Evolutionary conservation across 2,113 vertebrate genomes (phyloP), one percentile per base, ranked within the genome.

Genomic region (Carlito syrichta): DNA sequence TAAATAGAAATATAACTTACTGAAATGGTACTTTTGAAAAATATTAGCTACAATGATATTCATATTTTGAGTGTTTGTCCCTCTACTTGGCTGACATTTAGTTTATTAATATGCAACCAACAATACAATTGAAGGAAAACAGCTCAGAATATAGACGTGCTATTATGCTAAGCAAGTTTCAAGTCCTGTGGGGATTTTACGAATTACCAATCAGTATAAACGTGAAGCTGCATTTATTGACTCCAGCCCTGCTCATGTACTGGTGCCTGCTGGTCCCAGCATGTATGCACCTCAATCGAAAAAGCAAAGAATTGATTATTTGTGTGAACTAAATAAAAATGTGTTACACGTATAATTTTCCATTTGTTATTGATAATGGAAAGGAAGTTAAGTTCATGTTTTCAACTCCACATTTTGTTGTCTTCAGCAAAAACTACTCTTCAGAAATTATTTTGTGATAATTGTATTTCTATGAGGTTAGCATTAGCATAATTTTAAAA

Each of bases 201-300:
- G 99, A 99, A 98, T 99, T 99, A 99, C 98, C 99, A 99, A 99
- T 99, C 99, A 99, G 98, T 98, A 97, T 98, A 98, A 99, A 98
- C 99, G 99, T 99, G 99, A 99, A 99, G 99, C 98, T 96, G 99
- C 99, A 99, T 99, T 99, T 99, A 99, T 99, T 99, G 98, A 97
- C 98, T 98, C 97, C 97, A 98, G 97, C 96, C 87, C 97, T 96
- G 66, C 97, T 98, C 97, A 98, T 94, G 97, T 96, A 98, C 98
- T 98, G 96, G 96, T 98, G 98, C 98, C 98, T 98, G 97, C 98
- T 98, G 97, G 97, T 98, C 98, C 97, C 98, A 99, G 98, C 96
- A 99, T 98, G 97, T 93, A 98, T 60, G 85, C 94, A 98, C 96
- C 96, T 98, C 98, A 98, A 98, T 98, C 78, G 86, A 98, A 95